Base-by-base conservation (phyloP, 2,888 invertebrate genomes). In the Lasioglossum villosulum region DNA sequence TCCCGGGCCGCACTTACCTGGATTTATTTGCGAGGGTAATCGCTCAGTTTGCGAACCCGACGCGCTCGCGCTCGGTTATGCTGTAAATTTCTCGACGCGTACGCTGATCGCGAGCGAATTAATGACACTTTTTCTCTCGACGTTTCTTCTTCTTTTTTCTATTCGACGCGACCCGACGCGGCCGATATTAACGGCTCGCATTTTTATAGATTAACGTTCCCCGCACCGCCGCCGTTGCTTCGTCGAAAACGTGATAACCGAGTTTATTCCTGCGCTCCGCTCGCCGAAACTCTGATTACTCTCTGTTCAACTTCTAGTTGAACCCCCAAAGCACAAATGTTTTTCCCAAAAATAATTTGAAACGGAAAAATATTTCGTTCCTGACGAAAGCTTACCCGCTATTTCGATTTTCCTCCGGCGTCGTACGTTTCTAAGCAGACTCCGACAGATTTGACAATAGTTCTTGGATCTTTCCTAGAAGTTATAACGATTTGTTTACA, bases 21-120 rank as follows among this genome's bases (percentile, higher is more conserved):
- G 79, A 84, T 88, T 86, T 86, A 89, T 89, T 89, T 83, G 83
- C 83, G 48, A 45, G 66, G 72, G 80, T 88, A 87, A 87, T 89
- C 86, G 89, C 70, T 89, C 76, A 80, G 79, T 86, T 87, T 71
- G 80, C 86, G 77, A 85, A 68, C 80, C 66, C 79, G 63, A 71
- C 71, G 59, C 23, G 23, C 23, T 4, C 34, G 39, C 39, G n/a
- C 23, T 0, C 52, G 56, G 84, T 82, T 59, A 73, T 79, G 45
- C 75, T 68, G 75, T 63, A 66, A 48, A 80, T 77, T 77, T 80
- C 63, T 19, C 45, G 48, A 19, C 19, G 8, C n/a, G 34, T 19
- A 34, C 78, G 66, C 59, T 59, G 74, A 79, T 83, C 71, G 72
- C 23, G 68, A 42, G 59, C 52, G 78, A 83, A 84, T 84, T 78